Percentiles rank a stretch among this genome's conserved stretches.
These are phyloP conservation scores for Engraulis encrasicolus DNA, from an alignment of 2,113 vertebrate genomes.

Conservation along the genomic window DNA sequence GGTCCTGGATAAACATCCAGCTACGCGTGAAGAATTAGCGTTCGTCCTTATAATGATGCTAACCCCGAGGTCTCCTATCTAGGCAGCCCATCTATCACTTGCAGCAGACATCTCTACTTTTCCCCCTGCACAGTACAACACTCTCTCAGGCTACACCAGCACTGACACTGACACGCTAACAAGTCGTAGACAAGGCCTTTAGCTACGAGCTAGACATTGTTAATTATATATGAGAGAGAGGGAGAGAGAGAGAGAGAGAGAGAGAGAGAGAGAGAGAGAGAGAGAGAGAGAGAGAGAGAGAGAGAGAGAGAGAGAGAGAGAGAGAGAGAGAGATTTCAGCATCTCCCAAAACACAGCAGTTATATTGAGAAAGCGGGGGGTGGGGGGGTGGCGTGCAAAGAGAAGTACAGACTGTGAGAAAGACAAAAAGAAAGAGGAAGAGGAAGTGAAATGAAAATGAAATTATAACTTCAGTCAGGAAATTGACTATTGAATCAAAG, in stretches of 20 bases:
- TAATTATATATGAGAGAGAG: not conserved
- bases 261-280: not conserved
- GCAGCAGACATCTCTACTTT: not conserved
- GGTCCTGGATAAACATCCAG: conserved; percentile 2
- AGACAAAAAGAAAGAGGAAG: too few relatives aligned
- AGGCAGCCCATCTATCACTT: not conserved
- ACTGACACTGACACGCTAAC: not conserved
- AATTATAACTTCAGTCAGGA: too few relatives aligned
- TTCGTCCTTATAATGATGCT: not conserved
- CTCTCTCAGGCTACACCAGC: not conserved
- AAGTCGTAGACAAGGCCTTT: not conserved
- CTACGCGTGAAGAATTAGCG: not conserved
- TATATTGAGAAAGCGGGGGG: too few relatives aligned
- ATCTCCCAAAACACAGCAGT: not conserved
- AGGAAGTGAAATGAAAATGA: too few relatives aligned
- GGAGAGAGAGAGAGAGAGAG: not conserved
- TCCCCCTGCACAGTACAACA: not conserved
- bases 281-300: not conserved
- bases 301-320: not conserved
- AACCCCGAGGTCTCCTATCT: not conserved
- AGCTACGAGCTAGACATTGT: not conserved
- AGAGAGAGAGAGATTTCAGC: not conserved
- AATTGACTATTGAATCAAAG: too few relatives aligned
- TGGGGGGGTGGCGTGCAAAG: too few relatives aligned
- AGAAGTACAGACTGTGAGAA: too few relatives aligned